Conservation (phyloP, 2,888 invertebrate species). For the Dynastes maya region DNA sequence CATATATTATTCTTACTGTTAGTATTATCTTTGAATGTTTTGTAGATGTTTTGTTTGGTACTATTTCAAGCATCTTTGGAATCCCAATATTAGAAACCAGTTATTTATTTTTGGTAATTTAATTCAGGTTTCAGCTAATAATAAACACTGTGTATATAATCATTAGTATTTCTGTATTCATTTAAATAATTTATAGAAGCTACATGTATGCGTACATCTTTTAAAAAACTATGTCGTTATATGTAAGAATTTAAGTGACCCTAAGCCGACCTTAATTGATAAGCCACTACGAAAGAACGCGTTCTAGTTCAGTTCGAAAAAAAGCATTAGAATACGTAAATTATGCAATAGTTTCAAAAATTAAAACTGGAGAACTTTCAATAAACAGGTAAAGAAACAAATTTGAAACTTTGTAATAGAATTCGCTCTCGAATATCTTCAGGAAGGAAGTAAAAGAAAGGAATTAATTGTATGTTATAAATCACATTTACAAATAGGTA, state of each 20-base stretch:
- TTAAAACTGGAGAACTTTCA: too few relatives aligned
- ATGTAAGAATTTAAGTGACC: slow-evolving; percentile 22
- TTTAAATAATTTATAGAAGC: neutral
- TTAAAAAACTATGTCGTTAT: slow-evolving; percentile 5
- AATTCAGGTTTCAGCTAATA: too few relatives aligned
- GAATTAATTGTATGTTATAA: too few relatives aligned
- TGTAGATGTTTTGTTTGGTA: too few relatives aligned
- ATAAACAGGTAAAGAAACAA: neutral
- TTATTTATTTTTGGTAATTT: too few relatives aligned
- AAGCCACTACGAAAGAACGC: slow-evolving; percentile 5
- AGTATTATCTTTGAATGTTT: too few relatives aligned
- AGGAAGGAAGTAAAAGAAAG: neutral
- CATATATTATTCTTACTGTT: too few relatives aligned
- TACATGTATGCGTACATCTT: neutral
- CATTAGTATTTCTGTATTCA: neutral
- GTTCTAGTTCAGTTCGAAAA: slow-evolving; percentile 13
- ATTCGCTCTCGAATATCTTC: neutral
- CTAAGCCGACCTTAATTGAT: slow-evolving; percentile 32
- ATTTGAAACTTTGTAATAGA: neutral
- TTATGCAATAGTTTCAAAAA: neutral
- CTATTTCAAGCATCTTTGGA: too few relatives aligned
- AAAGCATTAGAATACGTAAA: neutral
- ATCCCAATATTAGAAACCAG: too few relatives aligned
- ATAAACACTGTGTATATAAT: too few relatives aligned
- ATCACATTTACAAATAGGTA: neutral